A percentile compares a stretch with the other conserved stretches of the same genome.
Evolutionary conservation across 2,888 invertebrate genomes (phyloP).

Genomic region (Lasioglossum leucozonium): DNA sequence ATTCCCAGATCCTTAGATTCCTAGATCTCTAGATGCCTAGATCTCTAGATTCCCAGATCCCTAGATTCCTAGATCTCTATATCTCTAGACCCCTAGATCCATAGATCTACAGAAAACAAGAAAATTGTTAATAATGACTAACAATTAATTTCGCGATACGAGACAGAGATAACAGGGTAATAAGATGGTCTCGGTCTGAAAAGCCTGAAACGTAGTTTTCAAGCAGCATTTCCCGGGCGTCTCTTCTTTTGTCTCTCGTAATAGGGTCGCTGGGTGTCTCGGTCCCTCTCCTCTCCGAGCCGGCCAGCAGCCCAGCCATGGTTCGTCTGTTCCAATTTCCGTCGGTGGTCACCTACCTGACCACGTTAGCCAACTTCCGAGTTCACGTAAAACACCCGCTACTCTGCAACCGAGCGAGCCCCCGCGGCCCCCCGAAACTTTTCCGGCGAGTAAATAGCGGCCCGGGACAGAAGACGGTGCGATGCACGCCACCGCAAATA

Average conservation of each 20-base stretch:
- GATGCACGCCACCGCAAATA: constrained; percentile 27
- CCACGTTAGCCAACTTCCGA: constrained; percentile 50
- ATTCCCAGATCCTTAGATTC: too few species aligned
- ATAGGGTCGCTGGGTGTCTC: too few species aligned
- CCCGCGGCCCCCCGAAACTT: constrained; percentile 59
- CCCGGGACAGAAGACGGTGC: constrained; percentile 40
- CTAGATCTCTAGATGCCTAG: too few species aligned
- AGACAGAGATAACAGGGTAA: not conserved
- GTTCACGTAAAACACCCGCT: constrained; percentile 45
- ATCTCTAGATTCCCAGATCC: too few species aligned
- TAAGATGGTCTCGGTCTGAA: not conserved
- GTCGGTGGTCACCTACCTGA: constrained; percentile 47
- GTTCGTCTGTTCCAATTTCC: constrained; percentile 41
- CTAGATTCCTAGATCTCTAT: too few species aligned
- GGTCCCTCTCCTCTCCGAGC: not conserved
- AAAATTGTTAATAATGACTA: too few species aligned
- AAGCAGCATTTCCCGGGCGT: not conserved
- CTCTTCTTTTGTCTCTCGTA: not conserved
- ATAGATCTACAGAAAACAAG: too few species aligned
- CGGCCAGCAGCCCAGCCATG: constrained; percentile 1
- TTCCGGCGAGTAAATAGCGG: constrained; percentile 57
- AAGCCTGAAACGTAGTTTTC: not conserved
- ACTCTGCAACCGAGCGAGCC: not conserved
- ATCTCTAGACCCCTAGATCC: too few species aligned
- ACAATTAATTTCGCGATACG: too few species aligned